Conservation (phyloP, 1,140 invertebrate genomes). For the Vanessa atalanta region DNA sequence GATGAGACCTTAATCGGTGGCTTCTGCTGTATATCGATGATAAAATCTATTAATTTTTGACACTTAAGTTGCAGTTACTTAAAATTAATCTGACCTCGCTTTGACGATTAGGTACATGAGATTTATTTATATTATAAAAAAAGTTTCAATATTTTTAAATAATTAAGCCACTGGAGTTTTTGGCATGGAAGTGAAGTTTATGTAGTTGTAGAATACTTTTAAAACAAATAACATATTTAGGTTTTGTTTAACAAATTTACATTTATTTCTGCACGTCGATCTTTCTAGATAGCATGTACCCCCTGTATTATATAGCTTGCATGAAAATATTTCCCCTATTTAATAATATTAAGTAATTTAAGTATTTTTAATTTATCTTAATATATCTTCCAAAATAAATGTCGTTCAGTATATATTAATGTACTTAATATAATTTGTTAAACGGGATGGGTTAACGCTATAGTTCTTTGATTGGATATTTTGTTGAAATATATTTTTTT, state of each 20-base stretch:
- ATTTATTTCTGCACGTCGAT: constrained; percentile 36
- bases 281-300: constrained; percentile 64
- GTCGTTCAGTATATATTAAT: constrained; percentile 66
- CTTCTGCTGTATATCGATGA: too few relatives aligned
- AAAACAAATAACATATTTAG: constrained; percentile 13
- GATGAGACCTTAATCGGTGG: too few relatives aligned
- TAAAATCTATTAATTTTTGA: too few relatives aligned
- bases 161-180: neutral
- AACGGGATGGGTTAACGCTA: constrained; percentile 49
- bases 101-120: neutral
- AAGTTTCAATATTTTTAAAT: neutral
- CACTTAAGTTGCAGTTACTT: too few relatives aligned
- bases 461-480: constrained; percentile 30
- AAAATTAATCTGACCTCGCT: neutral
- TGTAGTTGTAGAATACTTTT: constrained; percentile 35
- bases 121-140: neutral
- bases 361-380: constrained; percentile 55
- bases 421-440: constrained; percentile 51
- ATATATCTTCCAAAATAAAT: constrained; percentile 80
- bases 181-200: constrained; percentile 33
- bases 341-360: constrained; percentile 51
- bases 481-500: constrained; percentile 26
- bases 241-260: constrained; percentile 26
- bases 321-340: constrained; percentile 69
- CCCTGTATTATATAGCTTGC: constrained; percentile 74